Percentiles rank a stretch among this genome's conserved stretches.
These are phyloP conservation scores for Fregata magnificens DNA, from an alignment of 2,113 vertebrate genomes.

Conservation along the genomic window DNA sequence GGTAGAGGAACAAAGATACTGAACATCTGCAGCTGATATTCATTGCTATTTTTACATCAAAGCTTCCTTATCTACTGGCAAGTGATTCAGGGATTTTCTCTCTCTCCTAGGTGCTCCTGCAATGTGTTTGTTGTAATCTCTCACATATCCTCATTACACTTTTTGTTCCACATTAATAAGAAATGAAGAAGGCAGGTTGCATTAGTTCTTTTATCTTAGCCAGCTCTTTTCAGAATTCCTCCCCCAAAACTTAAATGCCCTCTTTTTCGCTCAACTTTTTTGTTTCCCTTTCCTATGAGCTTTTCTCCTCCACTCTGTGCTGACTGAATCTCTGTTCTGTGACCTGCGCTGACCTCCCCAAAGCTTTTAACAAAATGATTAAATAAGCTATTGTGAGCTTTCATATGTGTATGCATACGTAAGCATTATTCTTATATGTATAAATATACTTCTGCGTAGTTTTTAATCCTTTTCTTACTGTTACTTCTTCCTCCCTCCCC, in stretches of 20 bases:
- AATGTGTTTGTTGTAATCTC: conserved; percentile 36
- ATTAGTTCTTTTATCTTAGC: not conserved
- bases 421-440: not conserved
- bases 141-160: not conserved
- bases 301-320: not conserved
- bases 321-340: not conserved
- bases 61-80: conserved; percentile 33
- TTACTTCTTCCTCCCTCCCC: not conserved
- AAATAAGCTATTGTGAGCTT: not conserved
- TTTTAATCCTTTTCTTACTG: not conserved
- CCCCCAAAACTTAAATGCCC: not conserved
- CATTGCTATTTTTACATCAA: conserved; percentile 47
- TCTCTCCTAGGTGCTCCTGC: not conserved
- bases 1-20: conserved; percentile 9
- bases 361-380: not conserved
- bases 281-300: not conserved
- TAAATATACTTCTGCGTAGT: not conserved
- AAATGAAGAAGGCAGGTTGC: conserved; percentile 25
- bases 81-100: conserved; percentile 38
- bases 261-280: not conserved
- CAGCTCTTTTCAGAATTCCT: not conserved
- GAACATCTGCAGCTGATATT: conserved; percentile 1
- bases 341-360: not conserved
- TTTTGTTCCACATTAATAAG: conserved; percentile 42
- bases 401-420: fast-evolving